A percentile compares a stretch with the other conserved stretches of the same genome.
phyloP scores from a whole-genome alignment of 2,113 vertebrate genomes.

The Eolophus roseicapilla region DNA sequence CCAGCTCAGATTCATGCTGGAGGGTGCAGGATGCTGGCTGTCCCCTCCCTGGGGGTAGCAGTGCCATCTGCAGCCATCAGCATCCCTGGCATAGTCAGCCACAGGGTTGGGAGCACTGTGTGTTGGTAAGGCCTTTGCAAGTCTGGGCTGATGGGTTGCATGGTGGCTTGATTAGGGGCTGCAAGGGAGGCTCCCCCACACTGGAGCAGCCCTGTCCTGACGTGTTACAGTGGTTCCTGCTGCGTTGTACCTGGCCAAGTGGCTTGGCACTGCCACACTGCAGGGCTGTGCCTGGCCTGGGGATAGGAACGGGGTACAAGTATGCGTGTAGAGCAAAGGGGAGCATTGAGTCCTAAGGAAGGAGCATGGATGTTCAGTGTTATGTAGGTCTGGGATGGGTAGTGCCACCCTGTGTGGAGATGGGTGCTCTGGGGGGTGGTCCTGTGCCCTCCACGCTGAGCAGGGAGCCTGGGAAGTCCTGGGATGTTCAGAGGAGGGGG shows the following conservation, averaged over 20 bases:
- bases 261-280: background rate
- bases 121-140: background rate
- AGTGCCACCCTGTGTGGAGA: background rate
- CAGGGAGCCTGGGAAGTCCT: background rate
- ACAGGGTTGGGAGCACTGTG: background rate
- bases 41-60: background rate
- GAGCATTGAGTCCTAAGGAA: background rate
- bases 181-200: background rate
- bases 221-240: background rate
- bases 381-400: background rate
- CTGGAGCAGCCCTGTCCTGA: background rate
- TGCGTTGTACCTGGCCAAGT: background rate
- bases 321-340: background rate
- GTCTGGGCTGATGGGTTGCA: background rate
- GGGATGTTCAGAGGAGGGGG: constrained; percentile 33
- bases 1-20: background rate
- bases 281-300: background rate
- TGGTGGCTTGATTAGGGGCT: background rate
- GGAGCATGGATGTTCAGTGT: background rate
- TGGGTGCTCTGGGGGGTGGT: background rate
- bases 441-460: background rate
- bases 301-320: background rate
- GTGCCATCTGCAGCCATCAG: background rate
- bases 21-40: background rate
- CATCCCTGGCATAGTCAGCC: background rate